Evolutionary conservation across 2,797 vertebrate genomes (phyloP).

Genomic region (Phylloscopus collybita): DNA sequence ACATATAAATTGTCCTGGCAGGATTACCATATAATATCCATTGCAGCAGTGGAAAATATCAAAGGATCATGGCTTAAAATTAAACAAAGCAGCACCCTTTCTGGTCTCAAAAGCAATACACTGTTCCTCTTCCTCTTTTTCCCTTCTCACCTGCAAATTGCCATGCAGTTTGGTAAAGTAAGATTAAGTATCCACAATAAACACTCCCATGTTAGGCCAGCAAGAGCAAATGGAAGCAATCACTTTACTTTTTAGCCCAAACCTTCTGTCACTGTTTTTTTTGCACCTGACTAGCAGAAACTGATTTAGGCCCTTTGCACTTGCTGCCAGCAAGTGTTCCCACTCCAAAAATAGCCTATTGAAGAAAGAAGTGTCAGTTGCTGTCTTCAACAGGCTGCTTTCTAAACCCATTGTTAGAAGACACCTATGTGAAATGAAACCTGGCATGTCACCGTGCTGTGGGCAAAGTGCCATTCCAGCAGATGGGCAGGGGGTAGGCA

Average conservation of each 20-base stretch:
- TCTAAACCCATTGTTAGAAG: conserved; percentile 46
- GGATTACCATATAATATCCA: conserved; percentile 60
- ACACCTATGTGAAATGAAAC: conserved; percentile 25
- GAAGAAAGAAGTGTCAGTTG: conserved; percentile 53
- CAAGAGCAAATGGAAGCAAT: conserved; percentile 25
- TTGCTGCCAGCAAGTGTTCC: conserved; percentile 40
- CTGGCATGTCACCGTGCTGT: background rate
- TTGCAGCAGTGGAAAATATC: conserved; percentile 64
- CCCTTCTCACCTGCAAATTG: background rate
- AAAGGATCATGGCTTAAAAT: conserved; percentile 48
- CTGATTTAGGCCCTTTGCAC: conserved; percentile 16
- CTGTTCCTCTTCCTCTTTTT: background rate
- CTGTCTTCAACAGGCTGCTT: conserved; percentile 56
- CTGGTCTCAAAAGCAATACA: background rate
- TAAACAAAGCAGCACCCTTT: conserved; percentile 42
- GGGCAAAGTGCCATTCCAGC: conserved; percentile 43
- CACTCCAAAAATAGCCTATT: conserved; percentile 49
- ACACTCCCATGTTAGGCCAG: background rate
- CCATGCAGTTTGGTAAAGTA: background rate
- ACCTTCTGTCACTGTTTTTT: conserved; percentile 30
- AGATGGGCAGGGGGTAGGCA: conserved; percentile 44
- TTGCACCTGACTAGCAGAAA: conserved; percentile 55
- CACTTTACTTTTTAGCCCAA: conserved; percentile 9
- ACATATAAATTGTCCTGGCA: conserved; percentile 42
- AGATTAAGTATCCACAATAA: conserved; percentile 10